A percentile compares a stretch with the other conserved stretches of the same genome.
phyloP scores from a whole-genome alignment of 2,113 vertebrate genomes.

The Oncorhynchus clarkii region DNA sequence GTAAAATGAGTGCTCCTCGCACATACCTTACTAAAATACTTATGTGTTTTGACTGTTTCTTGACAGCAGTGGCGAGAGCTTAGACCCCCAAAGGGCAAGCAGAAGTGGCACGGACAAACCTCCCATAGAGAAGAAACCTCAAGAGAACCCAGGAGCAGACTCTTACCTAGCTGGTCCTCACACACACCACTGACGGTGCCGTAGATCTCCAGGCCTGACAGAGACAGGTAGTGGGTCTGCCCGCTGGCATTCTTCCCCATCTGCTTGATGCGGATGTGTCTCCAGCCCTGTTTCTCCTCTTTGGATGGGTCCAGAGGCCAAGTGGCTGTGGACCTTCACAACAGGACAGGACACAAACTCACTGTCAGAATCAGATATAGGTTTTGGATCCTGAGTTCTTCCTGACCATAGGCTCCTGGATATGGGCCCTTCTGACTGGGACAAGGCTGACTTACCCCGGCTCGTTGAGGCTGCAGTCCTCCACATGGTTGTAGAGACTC shows the following conservation, averaged over 20 bases:
- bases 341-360: not conserved
- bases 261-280: constrained; percentile 94
- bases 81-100: too few relatives aligned
- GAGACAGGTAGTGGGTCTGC: constrained; percentile 96
- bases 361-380: not conserved
- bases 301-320: constrained; percentile 95
- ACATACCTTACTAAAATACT: too few relatives aligned
- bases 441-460: constrained; percentile 79
- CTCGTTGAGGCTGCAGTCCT: constrained; percentile 97
- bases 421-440: not conserved
- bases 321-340: constrained; percentile 88
- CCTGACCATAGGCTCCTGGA: not conserved
- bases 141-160: too few relatives aligned
- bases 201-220: constrained; percentile 96
- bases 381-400: not conserved
- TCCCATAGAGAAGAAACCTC: too few relatives aligned
- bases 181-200: constrained; percentile 94
- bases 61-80: too few relatives aligned
- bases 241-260: constrained; percentile 99
- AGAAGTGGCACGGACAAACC: not conserved
- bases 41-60: too few relatives aligned
- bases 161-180: constrained; percentile 95
- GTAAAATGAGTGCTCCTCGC: too few relatives aligned
- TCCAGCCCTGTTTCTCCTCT: constrained; percentile 98
- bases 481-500: constrained; percentile 95